Evolutionary conservation across 2,888 invertebrate species (phyloP).

Genomic region (Pristionchus maxplancki): DNA sequence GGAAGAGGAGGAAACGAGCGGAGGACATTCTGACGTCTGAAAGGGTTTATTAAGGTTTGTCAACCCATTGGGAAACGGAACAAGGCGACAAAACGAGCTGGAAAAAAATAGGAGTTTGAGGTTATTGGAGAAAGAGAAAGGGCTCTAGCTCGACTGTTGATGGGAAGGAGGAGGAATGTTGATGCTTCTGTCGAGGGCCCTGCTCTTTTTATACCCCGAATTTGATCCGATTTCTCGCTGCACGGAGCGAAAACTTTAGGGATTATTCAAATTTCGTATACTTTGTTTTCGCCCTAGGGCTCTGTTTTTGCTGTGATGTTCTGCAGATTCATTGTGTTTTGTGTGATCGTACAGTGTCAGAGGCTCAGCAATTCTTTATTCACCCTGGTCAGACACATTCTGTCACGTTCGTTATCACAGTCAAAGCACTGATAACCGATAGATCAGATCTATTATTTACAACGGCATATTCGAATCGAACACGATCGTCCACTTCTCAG

Average conservation of each 20-base stretch:
- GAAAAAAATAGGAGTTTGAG: too few species aligned
- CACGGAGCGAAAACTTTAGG: background rate
- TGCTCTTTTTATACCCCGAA: background rate
- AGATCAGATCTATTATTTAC: too few species aligned
- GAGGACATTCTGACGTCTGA: background rate
- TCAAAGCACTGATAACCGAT: too few species aligned
- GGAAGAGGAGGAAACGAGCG: conserved; percentile 8
- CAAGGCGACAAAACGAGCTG: too few species aligned
- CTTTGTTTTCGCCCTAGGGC: background rate
- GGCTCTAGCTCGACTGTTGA: too few species aligned
- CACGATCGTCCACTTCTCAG: background rate
- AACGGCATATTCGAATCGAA: conserved; percentile 33
- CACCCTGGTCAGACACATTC: too few species aligned
- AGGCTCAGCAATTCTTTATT: too few species aligned
- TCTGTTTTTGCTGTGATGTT: background rate
- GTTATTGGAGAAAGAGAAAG: too few species aligned
- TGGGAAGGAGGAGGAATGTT: background rate
- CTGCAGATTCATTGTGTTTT: background rate
- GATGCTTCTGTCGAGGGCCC: background rate
- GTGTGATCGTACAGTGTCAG: too few species aligned
- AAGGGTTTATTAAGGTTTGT: background rate
- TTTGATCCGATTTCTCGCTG: background rate
- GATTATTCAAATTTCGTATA: background rate
- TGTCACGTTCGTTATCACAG: too few species aligned
- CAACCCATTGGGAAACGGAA: too few species aligned